A percentile compares a stretch with the other conserved stretches of the same genome.
These are phyloP conservation scores for Epizoanthus ramosus DNA, from an alignment of 92 coral and sea anemone species.

Conservation along the genomic window DNA sequence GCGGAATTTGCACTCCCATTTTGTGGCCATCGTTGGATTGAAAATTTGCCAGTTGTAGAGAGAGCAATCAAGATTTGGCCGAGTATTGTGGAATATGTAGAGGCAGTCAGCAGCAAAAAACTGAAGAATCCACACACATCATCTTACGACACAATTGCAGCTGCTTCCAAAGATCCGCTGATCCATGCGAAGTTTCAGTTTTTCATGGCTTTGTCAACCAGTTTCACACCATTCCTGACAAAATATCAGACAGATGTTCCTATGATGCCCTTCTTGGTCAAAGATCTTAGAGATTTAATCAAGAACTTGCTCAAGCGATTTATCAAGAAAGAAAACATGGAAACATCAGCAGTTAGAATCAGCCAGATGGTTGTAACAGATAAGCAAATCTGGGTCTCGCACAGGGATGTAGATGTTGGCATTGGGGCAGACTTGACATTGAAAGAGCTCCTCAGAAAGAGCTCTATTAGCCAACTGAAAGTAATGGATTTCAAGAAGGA, in stretches of 20 bases:
- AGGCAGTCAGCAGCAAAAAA: conserved; percentile 12
- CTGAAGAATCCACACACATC: conserved; percentile 28
- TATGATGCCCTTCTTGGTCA: conserved; percentile 42
- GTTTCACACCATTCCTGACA: conserved; percentile 33
- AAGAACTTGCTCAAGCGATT: conserved; percentile 34
- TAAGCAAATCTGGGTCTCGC: conserved; percentile 21
- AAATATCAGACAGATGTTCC: conserved; percentile 45
- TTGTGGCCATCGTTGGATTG: conserved; percentile 46
- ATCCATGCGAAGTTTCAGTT: conserved; percentile 21
- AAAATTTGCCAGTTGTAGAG: conserved; percentile 38
- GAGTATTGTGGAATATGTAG: conserved; percentile 27
- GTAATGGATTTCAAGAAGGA: conserved; percentile 18
- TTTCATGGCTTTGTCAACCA: conserved; percentile 30
- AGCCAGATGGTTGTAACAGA: conserved; percentile 31
- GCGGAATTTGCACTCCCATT: conserved; percentile 32
- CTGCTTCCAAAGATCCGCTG: conserved; percentile 32
- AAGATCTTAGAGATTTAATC: conserved; percentile 32
- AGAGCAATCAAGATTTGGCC: conserved; percentile 41
- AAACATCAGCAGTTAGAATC: conserved; percentile 34
- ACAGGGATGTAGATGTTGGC: conserved; percentile 33
- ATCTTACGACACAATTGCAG: conserved; percentile 13
- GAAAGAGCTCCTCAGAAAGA: conserved; percentile 12
- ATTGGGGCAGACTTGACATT: conserved; percentile 13
- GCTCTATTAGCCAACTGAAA: conserved; percentile 20
- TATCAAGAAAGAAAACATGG: conserved; percentile 31